phyloP scores from a whole-genome alignment of 2,113 vertebrate species.

The Bagarius yarrelli region DNA sequence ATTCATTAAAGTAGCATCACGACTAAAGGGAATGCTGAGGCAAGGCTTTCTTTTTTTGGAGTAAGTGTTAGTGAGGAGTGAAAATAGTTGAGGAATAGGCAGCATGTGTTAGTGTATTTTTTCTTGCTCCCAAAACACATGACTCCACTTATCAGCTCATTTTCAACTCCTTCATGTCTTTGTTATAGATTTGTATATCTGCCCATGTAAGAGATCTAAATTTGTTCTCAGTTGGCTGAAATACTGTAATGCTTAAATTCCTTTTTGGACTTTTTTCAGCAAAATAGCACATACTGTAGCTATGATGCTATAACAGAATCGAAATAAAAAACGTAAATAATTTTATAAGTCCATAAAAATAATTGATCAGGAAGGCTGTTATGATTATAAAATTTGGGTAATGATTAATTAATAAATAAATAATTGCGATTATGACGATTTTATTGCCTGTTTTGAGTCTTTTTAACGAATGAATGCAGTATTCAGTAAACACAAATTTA shows the following conservation, averaged over 20 bases:
- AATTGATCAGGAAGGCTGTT: not conserved
- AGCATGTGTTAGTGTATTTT: slow-evolving; percentile 7
- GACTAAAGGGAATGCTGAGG: not conserved
- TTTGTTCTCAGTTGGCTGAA: not conserved
- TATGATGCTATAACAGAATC: too few relatives aligned
- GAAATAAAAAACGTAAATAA: not conserved
- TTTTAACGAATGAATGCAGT: too few relatives aligned
- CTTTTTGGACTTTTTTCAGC: not conserved
- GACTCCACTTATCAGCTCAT: slow-evolving; percentile 38
- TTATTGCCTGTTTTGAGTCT: too few relatives aligned
- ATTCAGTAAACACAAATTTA: too few relatives aligned
- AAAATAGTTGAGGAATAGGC: slow-evolving; percentile 11
- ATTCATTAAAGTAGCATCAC: slow-evolving; percentile 3
- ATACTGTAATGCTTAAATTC: not conserved
- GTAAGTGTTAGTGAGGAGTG: not conserved
- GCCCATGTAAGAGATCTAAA: not conserved
- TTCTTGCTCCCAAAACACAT: slow-evolving; percentile 21
- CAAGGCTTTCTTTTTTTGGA: not conserved
- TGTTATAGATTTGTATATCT: not conserved
- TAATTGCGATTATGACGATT: too few relatives aligned
- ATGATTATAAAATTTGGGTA: too few relatives aligned
- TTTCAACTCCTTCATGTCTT: slow-evolving; percentile 10
- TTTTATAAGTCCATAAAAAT: not conserved
- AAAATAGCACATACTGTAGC: too few relatives aligned
- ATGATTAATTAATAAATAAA: too few relatives aligned